phyloP scores from a whole-genome alignment of 2,113 vertebrate species.

The Electrona antarctica region DNA sequence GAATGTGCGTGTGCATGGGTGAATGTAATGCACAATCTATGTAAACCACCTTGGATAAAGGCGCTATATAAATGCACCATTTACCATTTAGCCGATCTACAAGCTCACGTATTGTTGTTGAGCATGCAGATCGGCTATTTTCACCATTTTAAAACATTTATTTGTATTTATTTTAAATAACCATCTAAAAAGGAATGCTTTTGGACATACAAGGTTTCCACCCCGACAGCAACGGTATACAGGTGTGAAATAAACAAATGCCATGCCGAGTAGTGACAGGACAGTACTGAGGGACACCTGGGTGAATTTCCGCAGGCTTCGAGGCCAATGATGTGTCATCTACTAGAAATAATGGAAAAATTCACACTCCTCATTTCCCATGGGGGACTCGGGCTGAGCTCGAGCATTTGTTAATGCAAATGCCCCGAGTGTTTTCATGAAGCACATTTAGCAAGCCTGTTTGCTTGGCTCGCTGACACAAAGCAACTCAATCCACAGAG shows the following conservation, averaged over 20 bases:
- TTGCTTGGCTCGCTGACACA: constrained; percentile 31
- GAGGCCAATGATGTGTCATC: constrained; percentile 59
- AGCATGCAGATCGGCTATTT: no score
- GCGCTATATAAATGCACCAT: no score
- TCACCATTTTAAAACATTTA: no score
- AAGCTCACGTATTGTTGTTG: no score
- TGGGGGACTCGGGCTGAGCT: constrained; percentile 35
- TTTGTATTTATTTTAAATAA: no score
- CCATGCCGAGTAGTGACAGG: background rate
- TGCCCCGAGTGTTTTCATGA: constrained; percentile 32
- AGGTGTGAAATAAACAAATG: constrained; percentile 35
- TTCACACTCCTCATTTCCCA: constrained; percentile 16
- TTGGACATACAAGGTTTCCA: no score
- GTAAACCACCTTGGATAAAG: no score
- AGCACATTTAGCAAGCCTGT: constrained; percentile 12
- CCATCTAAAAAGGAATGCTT: no score
- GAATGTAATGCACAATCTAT: no score
- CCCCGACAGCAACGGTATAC: no score
- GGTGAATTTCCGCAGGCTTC: constrained; percentile 46
- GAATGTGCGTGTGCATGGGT: no score
- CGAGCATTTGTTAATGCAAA: constrained; percentile 53
- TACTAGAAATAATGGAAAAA: constrained; percentile 48
- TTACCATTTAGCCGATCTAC: no score
- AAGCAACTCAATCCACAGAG: constrained; percentile 19
- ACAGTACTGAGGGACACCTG: constrained; percentile 18